Evolutionary conservation across 2,113 vertebrate species (phyloP).

Genomic region (Papio anubis): DNA sequence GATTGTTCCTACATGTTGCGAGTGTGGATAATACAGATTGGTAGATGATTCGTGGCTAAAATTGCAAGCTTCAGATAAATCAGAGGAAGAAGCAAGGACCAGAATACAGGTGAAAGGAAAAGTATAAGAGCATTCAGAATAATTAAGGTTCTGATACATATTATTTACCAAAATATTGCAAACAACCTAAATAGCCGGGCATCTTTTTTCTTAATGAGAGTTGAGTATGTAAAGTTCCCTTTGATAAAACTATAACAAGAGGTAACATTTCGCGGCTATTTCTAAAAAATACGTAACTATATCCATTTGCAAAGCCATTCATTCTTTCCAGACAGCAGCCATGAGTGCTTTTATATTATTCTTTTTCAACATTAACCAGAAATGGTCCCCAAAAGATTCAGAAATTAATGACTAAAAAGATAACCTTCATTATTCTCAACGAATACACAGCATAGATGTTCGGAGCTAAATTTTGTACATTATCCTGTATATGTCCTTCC

Average conservation of each 20-base stretch:
- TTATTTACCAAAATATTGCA: not conserved
- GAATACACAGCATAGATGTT: not conserved
- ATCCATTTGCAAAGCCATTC: conserved; percentile 23
- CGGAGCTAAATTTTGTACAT: not conserved
- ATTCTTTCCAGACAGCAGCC: not conserved
- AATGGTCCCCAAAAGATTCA: not conserved
- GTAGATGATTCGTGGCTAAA: not conserved
- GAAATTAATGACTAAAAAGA: not conserved
- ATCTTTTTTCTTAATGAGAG: not conserved
- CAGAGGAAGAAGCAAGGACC: not conserved
- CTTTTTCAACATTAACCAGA: conserved; percentile 27
- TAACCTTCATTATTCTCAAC: not conserved
- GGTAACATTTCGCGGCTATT: not conserved
- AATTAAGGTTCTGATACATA: not conserved
- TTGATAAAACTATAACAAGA: not conserved
- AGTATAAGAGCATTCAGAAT: not conserved
- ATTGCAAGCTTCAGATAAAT: not conserved
- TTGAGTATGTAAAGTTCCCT: not conserved
- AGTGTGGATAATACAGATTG: not conserved
- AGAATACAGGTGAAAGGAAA: not conserved
- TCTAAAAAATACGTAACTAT: not conserved
- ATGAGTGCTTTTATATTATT: not conserved
- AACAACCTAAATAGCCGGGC: not conserved
- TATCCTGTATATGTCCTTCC: not conserved
- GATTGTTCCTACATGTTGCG: not conserved